Evolutionary conservation across 2,113 vertebrate species (phyloP).

Genomic region (Petrocephalus microphthalmus): DNA sequence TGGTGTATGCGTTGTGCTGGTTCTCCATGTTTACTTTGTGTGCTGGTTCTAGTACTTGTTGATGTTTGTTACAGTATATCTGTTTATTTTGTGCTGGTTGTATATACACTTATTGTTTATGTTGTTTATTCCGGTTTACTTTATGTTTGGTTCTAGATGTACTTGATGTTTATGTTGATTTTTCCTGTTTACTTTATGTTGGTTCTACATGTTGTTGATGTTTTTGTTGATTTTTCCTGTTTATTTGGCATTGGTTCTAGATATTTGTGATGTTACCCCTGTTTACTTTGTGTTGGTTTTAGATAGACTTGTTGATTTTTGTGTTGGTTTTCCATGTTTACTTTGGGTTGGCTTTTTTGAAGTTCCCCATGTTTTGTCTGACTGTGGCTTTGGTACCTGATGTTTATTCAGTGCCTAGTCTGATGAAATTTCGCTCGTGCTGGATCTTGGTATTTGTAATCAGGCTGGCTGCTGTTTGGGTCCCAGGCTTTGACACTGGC

Average conservation of each 20-base stretch:
- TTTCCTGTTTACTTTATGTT: not conserved
- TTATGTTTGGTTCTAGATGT: not conserved
- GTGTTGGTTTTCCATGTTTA: not conserved
- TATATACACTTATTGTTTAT: not conserved
- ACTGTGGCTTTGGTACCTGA: not conserved
- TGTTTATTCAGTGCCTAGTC: not conserved
- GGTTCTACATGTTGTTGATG: not conserved
- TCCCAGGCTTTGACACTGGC: not conserved
- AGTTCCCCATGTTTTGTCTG: not conserved
- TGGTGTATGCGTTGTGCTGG: not conserved
- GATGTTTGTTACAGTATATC: not conserved
- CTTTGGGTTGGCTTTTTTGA: not conserved
- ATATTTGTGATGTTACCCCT: not conserved
- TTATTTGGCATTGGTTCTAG: not conserved
- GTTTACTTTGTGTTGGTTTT: not conserved
- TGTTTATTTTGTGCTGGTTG: not conserved
- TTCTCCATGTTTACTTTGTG: not conserved
- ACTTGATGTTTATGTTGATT: not conserved
- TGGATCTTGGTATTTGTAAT: not conserved
- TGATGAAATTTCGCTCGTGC: not conserved
- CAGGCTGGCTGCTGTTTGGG: not conserved
- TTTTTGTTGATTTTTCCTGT: not conserved
- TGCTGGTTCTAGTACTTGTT: not conserved
- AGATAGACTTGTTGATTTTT: not conserved
- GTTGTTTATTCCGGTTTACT: not conserved